Evolutionary conservation across 2,888 invertebrate genomes (phyloP).

Genomic region (Stenichneumon culpator): DNA sequence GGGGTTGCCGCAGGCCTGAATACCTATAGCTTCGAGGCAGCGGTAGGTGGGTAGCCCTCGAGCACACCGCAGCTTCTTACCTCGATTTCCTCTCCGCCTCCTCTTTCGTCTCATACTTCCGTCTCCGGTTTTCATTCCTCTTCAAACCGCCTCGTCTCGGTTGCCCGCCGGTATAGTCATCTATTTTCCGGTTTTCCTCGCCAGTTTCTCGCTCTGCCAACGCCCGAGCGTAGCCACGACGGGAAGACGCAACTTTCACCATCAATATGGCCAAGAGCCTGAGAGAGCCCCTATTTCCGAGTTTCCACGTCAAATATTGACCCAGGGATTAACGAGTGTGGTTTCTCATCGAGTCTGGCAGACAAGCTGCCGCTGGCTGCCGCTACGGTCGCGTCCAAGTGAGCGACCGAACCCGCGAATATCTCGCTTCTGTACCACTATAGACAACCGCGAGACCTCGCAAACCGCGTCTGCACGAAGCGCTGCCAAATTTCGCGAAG

Average conservation of each 20-base stretch:
- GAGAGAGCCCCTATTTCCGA: conserved; percentile 53
- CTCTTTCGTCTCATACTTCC: conserved; percentile 43
- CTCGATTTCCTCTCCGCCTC: conserved; percentile 49
- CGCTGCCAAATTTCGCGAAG: conserved; percentile 57
- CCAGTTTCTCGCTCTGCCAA: conserved; percentile 17
- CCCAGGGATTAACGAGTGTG: conserved; percentile 64
- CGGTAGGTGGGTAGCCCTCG: conserved; percentile 10
- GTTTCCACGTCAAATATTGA: conserved; percentile 66
- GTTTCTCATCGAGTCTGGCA: conserved; percentile 60
- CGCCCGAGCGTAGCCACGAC: not conserved
- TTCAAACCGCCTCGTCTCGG: conserved; percentile 15
- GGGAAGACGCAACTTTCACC: conserved; percentile 58
- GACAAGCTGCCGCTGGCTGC: conserved; percentile 52
- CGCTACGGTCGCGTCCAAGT: conserved; percentile 26
- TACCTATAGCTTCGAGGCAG: conserved; percentile 19
- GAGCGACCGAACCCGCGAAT: conserved; percentile 5
- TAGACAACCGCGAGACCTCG: conserved; percentile 25
- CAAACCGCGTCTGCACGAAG: conserved; percentile 57
- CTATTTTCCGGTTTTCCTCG: conserved; percentile 9
- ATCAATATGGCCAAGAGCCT: conserved; percentile 37
- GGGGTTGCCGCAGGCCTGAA: conserved; percentile 40
- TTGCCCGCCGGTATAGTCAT: conserved; percentile 20
- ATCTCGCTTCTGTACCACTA: conserved; percentile 31
- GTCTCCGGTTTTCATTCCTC: conserved; percentile 27
- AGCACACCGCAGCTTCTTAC: conserved; percentile 43